Percentiles rank a stretch among this genome's conserved stretches.
Evolutionary conservation across 2,888 invertebrate genomes (phyloP).

Genomic region (Conops quadrifasciatus): DNA sequence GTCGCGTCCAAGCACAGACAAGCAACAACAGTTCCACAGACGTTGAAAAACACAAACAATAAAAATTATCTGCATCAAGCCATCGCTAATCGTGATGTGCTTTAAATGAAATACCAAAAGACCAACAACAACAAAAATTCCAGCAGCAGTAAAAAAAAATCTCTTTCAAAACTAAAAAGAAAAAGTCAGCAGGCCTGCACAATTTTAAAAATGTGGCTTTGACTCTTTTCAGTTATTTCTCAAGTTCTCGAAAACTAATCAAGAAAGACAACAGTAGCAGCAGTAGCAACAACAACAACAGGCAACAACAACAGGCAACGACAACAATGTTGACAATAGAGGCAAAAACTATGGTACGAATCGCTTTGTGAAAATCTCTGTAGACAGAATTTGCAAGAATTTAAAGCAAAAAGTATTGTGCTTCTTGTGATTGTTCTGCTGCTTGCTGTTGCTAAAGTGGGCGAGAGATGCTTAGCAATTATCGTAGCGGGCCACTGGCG

Average conservation of each 20-base stretch:
- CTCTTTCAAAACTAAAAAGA: conserved; percentile 16
- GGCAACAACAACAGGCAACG: conserved; percentile 9
- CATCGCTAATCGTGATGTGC: conserved; percentile 58
- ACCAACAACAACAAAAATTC: conserved; percentile 3
- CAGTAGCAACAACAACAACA: conserved; percentile 11
- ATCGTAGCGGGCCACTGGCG: no score
- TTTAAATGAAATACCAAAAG: conserved; percentile 51
- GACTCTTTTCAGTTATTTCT: conserved; percentile 21
- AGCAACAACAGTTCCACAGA: background rate
- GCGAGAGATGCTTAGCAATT: no score
- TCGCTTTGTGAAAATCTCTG: background rate
- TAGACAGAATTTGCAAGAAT: no score
- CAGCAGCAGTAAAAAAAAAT: conserved; percentile 5
- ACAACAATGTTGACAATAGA: conserved; percentile 6
- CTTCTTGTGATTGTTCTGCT: no score
- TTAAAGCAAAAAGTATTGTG: no score
- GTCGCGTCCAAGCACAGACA: background rate
- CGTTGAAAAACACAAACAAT: conserved; percentile 30
- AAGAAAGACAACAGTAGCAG: background rate
- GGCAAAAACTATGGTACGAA: background rate
- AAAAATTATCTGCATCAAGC: conserved; percentile 58
- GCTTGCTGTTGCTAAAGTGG: no score
- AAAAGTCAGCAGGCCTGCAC: conserved; percentile 22
- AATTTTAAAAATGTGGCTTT: conserved; percentile 14
- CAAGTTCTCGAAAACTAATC: conserved; percentile 11